Evolutionary conservation across 2,797 vertebrate species (phyloP), one percentile per base, ranked within the genome.

Genomic region (Antrozous pallidus): DNA sequence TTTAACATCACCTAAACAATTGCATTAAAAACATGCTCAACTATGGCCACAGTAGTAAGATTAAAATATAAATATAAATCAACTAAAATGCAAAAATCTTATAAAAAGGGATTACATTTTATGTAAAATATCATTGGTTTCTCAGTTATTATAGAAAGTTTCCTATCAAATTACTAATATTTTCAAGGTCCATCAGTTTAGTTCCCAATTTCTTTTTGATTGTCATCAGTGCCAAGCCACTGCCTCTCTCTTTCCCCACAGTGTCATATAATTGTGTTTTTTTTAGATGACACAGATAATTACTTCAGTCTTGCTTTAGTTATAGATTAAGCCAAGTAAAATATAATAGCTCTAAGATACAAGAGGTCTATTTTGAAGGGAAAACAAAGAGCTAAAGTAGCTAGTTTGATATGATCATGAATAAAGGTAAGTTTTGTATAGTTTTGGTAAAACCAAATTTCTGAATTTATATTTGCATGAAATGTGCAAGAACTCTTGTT

Each of bases 271-370:
- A 40, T 54, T 74, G 5, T 38, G 18, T 86, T 82, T 92, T 92
- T 92, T 78, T 85, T 33, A 80, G 71, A 54, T 93, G n/a, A 90
- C 67, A 38, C 20, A 71, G 75, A 58, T 61, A 13, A 92, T 88
- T 92, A 81, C 77, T 94, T 90, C 67, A 67, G 14, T 77, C 65
- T 95, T 77, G 24, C 79, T 90, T 61, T 81, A 84, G 47, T 88
- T 97, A 47, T 69, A 90, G 40, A 73, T 88, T 88, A 93, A 95
- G 54, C 54, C 61, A 91, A 85, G 31, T 73, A 88, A 91, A 84
- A 77, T 33, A 2, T 54, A 74, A 63, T 85, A 24, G 28, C 77
- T 89, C 2, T 84, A 75, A 94, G 80, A 33, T 74, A 90, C 7
- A 54, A 45, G 31, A 84, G 47, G 8, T 58, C 24, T 73, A n/a